Base-by-base conservation (phyloP, 2,888 invertebrate genomes). In the Autographa gamma region DNA sequence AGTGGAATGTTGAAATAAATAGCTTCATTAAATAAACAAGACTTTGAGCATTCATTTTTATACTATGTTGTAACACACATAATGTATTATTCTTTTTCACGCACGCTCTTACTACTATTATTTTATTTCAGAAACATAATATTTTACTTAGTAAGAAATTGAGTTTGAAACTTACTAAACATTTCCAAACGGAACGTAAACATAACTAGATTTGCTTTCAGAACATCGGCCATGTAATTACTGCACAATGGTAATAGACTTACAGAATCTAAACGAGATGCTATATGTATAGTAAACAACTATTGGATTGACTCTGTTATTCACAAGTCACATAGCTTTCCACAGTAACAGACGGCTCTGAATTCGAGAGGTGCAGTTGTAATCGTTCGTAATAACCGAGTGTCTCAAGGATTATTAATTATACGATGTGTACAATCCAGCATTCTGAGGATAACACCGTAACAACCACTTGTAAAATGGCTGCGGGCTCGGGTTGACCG, bases 381-480 rank as follows among this genome's bases (percentile, higher is more conserved):
- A 60, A 60, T 34, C 18, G 38, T 60, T 9, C 41, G 13, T 69
- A 78, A 69, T 63, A 69, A 56, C 41, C 38, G 63, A 14, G 25
- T 54, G 69, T 67, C 65, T 69, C 73, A 65, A 67, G 43, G 34
- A 77, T 79, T 73, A 82, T 84, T 83, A 80, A 82, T 82, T 84
- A 83, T 63, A 76, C 60, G 66, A 59, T 74, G 68, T 83, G 66
- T 71, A 74, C 72, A 79, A 80, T 81, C 77, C 81, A 83, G 82
- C 85, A 88, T 89, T 86, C 86, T 87, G 83, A 83, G 83, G 85
- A 87, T 88, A 86, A 82, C 84, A 84, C 81, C 77, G 79, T 88
- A 86, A 84, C 82, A 85, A 85, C 88, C 86, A 86, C 86, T 87
- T 87, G 90, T 88, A 89, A 92, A 92, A 91, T 87, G 88, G 84